Base-by-base conservation (phyloP, 2,113 vertebrate species). In the Tyrannus savana region DNA sequence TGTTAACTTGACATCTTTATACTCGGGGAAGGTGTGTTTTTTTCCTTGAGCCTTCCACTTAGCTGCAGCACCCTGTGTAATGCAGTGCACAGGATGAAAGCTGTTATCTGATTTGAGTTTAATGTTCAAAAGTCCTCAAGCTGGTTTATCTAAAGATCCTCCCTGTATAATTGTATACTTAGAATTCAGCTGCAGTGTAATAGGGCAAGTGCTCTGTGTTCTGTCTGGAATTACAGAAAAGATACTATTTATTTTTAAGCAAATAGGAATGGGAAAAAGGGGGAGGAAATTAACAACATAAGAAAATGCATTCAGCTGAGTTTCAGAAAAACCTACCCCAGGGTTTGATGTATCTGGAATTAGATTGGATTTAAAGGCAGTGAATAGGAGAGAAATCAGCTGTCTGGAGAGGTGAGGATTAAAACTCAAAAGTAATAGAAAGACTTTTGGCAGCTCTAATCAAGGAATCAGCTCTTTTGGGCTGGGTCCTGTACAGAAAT, bases 31-130 rank as follows among this genome's bases (percentile, higher is more conserved):
- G 23, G 82, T 85, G 18, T 56, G 39, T 82, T 84, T 96, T 95
- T 85, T 89, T 37, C 41, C 80, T 95, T 97, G 90, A 98, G 96
- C 93, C 95, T 90, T 97, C 97, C 96, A 96, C 96, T 97, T 96
- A 97, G 76, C 64, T 92, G 91, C 86, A 95, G 93, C 76, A 88
- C 84, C 81, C 96, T 93, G 87, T 82, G 87, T 90, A 84, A 96
- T 89, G 87, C 95, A 87, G 91, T 90, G 90, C 91, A 85, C 87
- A 96, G 97, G 96, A 98, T 93, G 96, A 97, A 98, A 97, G 92
- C 95, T 8, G 78, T 96, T 98, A 97, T 97, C 95, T 97, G 97
- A 98, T 97, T 97, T 93, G 95, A 97, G 95, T 96, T 97, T 97
- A 97, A 96, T 95, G 97, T 97, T 98, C 82, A 91, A 89, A 98